phyloP scores from a whole-genome alignment of 1,140 invertebrate species.

The Drosophila azteca region DNA sequence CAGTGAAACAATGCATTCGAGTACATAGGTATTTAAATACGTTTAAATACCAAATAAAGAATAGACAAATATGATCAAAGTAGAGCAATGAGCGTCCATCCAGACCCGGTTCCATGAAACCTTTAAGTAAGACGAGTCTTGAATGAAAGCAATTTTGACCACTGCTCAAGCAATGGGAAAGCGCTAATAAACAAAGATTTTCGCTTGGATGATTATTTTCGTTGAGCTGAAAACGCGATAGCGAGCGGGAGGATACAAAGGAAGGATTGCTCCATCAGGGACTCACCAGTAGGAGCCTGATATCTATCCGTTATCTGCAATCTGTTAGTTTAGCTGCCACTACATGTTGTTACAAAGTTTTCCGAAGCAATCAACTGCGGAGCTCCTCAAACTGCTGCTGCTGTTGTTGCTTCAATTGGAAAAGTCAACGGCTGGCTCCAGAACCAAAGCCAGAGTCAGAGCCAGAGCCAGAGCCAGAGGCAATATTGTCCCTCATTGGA shows the following conservation, averaged over 20 bases:
- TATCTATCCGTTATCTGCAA: constrained; percentile 25
- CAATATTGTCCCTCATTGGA: constrained; percentile 54
- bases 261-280: constrained; percentile 7
- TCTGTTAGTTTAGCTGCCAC: constrained; percentile 59
- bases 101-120: too few species aligned
- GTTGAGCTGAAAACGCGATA: constrained; percentile 58
- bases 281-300: constrained; percentile 1
- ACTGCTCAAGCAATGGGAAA: neutral
- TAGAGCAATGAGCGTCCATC: too few species aligned
- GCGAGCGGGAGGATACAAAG: constrained; percentile 24
- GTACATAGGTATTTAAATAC: constrained; percentile 7
- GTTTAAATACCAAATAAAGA: neutral
- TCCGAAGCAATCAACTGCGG: constrained; percentile 57
- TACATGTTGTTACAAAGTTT: constrained; percentile 70
- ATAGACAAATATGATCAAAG: neutral
- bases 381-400: constrained; percentile 31
- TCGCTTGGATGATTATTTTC: constrained; percentile 61
- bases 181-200: constrained; percentile 64
- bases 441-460: constrained; percentile 41
- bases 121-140: neutral
- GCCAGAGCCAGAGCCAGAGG: constrained; percentile 51
- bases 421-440: constrained; percentile 69
- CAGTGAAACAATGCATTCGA: constrained; percentile 13
- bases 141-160: too few species aligned
- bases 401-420: constrained; percentile 64